Evolutionary conservation across 2,888 invertebrate genomes (phyloP).

Genomic region (Myopa tessellatipennis): DNA sequence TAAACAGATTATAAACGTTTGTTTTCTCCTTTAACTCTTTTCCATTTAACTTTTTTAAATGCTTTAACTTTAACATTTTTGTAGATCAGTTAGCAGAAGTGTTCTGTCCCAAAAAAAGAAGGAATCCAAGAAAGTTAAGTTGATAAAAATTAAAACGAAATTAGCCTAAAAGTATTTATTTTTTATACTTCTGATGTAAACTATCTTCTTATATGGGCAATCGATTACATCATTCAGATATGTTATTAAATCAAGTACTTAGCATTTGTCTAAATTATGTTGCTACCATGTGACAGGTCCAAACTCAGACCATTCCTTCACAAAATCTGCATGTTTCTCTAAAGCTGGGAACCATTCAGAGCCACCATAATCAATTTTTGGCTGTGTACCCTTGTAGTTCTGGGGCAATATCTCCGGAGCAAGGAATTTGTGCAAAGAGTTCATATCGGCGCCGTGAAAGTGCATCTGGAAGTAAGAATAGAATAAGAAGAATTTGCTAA

Average conservation of each 20-base stretch:
- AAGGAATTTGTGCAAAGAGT: slow-evolving; percentile 79
- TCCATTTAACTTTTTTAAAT: too few relatives aligned
- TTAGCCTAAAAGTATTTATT: slow-evolving; percentile 30
- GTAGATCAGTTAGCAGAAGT: too few relatives aligned
- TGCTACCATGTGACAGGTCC: slow-evolving; percentile 72
- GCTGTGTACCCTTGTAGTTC: slow-evolving; percentile 81
- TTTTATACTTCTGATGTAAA: slow-evolving; percentile 20
- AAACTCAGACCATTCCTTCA: slow-evolving; percentile 77
- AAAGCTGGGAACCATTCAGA: slow-evolving; percentile 83
- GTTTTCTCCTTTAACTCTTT: too few relatives aligned
- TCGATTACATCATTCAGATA: neutral
- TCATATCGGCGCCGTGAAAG: slow-evolving; percentile 86
- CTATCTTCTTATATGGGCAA: slow-evolving; percentile 30
- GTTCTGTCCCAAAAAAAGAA: too few relatives aligned
- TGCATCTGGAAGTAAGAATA: slow-evolving; percentile 73
- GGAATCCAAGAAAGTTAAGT: slow-evolving; percentile 6
- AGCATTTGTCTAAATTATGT: neutral
- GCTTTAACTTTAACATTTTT: too few relatives aligned
- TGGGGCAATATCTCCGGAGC: slow-evolving; percentile 76
- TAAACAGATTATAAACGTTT: too few relatives aligned
- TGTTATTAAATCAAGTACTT: neutral
- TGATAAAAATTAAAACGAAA: slow-evolving; percentile 35
- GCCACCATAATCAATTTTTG: slow-evolving; percentile 81
- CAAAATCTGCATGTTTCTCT: slow-evolving; percentile 74
- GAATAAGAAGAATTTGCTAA: neutral